A percentile compares a stretch with the other conserved stretches of the same genome.
Conservation (phyloP, 2,797 vertebrate genomes). For the Sebastiscus tertius region DNA sequence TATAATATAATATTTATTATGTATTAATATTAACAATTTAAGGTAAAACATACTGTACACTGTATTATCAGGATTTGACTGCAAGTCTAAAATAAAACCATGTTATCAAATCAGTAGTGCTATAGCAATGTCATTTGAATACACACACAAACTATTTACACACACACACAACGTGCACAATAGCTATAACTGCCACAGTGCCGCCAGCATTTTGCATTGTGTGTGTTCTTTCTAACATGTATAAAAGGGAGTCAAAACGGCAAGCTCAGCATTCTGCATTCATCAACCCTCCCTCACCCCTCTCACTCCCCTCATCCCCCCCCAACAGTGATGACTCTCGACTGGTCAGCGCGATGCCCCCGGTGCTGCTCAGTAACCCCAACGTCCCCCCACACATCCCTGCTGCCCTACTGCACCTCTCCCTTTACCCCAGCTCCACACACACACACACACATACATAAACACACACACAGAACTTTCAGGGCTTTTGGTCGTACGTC, state of each 20-base stretch:
- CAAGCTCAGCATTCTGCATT: conserved; percentile 81
- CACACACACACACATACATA: background rate
- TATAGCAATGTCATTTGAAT: conserved; percentile 2
- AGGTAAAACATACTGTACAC: background rate
- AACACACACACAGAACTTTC: conserved; percentile 28
- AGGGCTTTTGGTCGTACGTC: conserved; percentile 3
- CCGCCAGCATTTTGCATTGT: conserved; percentile 80
- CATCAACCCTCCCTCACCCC: conserved; percentile 42
- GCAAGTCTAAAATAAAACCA: conserved; percentile 33
- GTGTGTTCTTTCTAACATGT: conserved; percentile 79
- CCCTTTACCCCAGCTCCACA: conserved; percentile 10
- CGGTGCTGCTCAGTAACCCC: conserved; percentile 55
- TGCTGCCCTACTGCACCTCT: conserved; percentile 25
- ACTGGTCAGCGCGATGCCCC: conserved; percentile 62
- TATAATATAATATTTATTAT: background rate
- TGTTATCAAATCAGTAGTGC: background rate
- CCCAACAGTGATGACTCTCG: conserved; percentile 47
- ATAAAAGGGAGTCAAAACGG: conserved; percentile 74
- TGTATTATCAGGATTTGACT: background rate
- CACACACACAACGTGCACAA: conserved; percentile 60
- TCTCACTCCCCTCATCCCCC: background rate
- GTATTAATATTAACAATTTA: background rate
- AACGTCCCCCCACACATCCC: conserved; percentile 13
- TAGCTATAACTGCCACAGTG: conserved; percentile 66
- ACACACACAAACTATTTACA: conserved; percentile 34